Evolutionary conservation across 1,140 invertebrate species (phyloP).

Genomic region (Sogatella furcifera): DNA sequence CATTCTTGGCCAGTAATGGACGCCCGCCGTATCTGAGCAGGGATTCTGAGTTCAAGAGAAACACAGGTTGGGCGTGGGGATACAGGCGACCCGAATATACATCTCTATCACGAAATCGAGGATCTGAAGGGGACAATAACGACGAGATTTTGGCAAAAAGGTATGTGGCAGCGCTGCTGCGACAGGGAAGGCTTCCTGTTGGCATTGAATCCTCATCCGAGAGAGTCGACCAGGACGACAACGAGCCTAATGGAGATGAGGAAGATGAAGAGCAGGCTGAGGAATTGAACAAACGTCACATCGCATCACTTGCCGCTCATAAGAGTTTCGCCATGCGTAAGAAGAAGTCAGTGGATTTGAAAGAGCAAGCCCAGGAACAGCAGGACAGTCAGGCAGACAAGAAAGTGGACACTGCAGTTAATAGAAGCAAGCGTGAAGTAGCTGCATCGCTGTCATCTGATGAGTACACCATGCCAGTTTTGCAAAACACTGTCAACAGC

Average conservation of each 20-base stretch:
- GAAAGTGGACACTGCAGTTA: not conserved
- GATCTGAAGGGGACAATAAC: not conserved
- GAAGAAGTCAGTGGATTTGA: constrained; percentile 8
- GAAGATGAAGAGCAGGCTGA: constrained; percentile 2
- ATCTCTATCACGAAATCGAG: not conserved
- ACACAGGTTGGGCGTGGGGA: constrained; percentile 5
- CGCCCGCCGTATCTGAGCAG: constrained; percentile 6
- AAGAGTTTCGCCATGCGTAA: constrained; percentile 12
- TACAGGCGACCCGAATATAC: not conserved
- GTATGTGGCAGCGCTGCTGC: constrained; percentile 20
- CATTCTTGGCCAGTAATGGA: constrained; percentile 12
- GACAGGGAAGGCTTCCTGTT: constrained; percentile 19
- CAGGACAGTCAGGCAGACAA: not conserved
- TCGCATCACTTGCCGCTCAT: constrained; percentile 11
- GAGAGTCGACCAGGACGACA: constrained; percentile 1
- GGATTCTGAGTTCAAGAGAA: constrained; percentile 10
- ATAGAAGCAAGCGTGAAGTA: constrained; percentile 21
- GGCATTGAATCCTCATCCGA: constrained; percentile 7
- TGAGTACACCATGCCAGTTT: constrained; percentile 21
- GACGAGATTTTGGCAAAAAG: constrained; percentile 9
- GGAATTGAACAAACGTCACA: constrained; percentile 10
- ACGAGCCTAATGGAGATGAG: constrained; percentile 3
- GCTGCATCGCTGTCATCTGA: constrained; percentile 3
- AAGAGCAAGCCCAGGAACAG: constrained; percentile 11
- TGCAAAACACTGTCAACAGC: constrained; percentile 16